Evolutionary conservation across 30 jellyfish, hydroid and myxozoan species (phyloP).

Genomic region (Aurelia sp.): DNA sequence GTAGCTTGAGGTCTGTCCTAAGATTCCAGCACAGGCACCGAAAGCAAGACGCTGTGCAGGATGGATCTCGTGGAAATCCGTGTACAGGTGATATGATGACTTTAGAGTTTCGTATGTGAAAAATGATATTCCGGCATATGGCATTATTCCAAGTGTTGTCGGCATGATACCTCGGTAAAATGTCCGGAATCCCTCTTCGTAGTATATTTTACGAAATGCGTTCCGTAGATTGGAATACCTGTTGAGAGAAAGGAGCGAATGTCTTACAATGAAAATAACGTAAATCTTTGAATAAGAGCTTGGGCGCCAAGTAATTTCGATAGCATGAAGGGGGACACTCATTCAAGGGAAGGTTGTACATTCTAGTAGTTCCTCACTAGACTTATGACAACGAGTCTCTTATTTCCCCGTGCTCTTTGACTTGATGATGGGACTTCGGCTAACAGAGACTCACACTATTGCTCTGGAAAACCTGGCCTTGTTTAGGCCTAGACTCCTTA

Average conservation of each 20-base stretch:
- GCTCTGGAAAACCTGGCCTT: no score
- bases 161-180: slow-evolving; percentile 91
- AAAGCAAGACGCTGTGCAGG: slow-evolving; percentile 72
- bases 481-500: no score
- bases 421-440: no score
- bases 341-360: no score
- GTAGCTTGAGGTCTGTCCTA: slow-evolving; percentile 90
- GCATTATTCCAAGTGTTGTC: slow-evolving; percentile 92
- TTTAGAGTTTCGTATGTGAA: slow-evolving; percentile 90
- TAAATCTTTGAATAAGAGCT: no score
- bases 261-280: no score
- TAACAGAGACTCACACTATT: no score
- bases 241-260: not conserved
- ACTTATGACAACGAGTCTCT: no score
- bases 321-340: no score
- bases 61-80: slow-evolving; percentile 57
- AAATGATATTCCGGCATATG: slow-evolving; percentile 98
- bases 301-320: no score
- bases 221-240: slow-evolving; percentile 78
- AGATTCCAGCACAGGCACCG: slow-evolving; percentile 96
- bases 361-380: no score
- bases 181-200: slow-evolving; percentile 87
- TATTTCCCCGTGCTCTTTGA: no score
- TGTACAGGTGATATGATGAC: slow-evolving; percentile 56
- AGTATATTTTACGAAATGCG: slow-evolving; percentile 69